Evolutionary conservation across 2,113 vertebrate species (phyloP).

Genomic region (Pygoscelis antarcticus): DNA sequence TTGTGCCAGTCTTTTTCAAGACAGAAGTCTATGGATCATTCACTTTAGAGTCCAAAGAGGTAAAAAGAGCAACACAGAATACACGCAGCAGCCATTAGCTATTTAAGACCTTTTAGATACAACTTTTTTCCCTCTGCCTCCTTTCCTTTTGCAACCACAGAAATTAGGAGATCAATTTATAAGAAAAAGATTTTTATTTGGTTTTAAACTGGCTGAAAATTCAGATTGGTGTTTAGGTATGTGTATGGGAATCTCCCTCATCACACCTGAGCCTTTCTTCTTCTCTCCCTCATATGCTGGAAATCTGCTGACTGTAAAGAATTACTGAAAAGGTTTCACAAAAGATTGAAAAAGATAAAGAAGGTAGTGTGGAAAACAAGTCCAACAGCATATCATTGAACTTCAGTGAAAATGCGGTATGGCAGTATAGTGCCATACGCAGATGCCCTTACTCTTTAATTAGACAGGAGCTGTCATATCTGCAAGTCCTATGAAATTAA

Average conservation of each 20-base stretch:
- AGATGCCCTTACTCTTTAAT: constrained; percentile 55
- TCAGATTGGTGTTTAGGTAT: neutral
- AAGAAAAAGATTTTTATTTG: neutral
- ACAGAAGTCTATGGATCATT: neutral
- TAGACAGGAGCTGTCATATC: constrained; percentile 62
- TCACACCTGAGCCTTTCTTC: neutral
- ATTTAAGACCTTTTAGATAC: neutral
- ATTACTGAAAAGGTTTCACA: neutral
- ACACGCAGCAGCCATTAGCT: neutral
- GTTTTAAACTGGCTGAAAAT: constrained; percentile 21
- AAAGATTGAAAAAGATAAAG: neutral
- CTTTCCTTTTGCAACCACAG: neutral
- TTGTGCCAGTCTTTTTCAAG: neutral
- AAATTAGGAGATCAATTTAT: neutral
- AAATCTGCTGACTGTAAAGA: neutral
- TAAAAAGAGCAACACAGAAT: neutral
- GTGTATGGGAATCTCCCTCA: neutral
- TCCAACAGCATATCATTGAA: neutral
- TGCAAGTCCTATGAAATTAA: constrained; percentile 70
- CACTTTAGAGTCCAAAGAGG: neutral
- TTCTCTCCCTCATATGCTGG: neutral
- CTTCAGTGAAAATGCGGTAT: neutral
- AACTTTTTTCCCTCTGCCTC: neutral
- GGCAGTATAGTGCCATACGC: neutral
- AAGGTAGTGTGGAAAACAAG: neutral